Base-by-base conservation (phyloP, 1,140 invertebrate species). In the Aphidius ervi region DNA sequence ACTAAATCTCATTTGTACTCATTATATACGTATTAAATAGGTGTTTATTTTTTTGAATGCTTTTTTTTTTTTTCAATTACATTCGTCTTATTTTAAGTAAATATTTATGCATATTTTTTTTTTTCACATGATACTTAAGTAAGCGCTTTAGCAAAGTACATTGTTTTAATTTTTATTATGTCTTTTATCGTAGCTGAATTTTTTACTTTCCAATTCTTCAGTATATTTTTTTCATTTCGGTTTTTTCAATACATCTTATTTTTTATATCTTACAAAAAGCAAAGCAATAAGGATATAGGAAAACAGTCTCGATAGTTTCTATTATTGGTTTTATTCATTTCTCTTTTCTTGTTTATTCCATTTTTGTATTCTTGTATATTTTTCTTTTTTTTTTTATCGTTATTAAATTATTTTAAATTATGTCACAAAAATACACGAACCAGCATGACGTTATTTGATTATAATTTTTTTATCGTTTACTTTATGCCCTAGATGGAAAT, bases 1-100 rank as follows among this genome's bases (percentile, higher is more conserved):
- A 73, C 73, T 68, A 70, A 66, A 73, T 75, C 74, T 69, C 74
- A 75, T 69, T 73, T 72, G 68, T 65, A 76, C 70, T 74, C 72
- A 74, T 69, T 71, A 65, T 65, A 67, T 58, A 49, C 48, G 20
- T 23, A 48, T n/a, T 48, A 48, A 48, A 16, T 48, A n/a, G 16
- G 3, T 10, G 6, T 16, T 6, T 10, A 65, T 57, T 31, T 46
- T 20, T 31, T 16, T 43, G 45, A 16, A 54, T 52, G 58, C 37
- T 46, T 54, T 42, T 54, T 60, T 39, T 46, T 37, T 47, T 43
- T 10, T 10, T 43, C 1, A 8, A 10, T 43, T 43, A 10, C 42
- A 43, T 31, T 31, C 4, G 23, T 31, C 23, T 31, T 31, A 31
- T 31, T 31, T 31, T 31, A 31, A 2, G 4, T 39, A 40, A 40